Evolutionary conservation across 2,797 vertebrate species (phyloP).

Genomic region (Trematomus bernacchii): DNA sequence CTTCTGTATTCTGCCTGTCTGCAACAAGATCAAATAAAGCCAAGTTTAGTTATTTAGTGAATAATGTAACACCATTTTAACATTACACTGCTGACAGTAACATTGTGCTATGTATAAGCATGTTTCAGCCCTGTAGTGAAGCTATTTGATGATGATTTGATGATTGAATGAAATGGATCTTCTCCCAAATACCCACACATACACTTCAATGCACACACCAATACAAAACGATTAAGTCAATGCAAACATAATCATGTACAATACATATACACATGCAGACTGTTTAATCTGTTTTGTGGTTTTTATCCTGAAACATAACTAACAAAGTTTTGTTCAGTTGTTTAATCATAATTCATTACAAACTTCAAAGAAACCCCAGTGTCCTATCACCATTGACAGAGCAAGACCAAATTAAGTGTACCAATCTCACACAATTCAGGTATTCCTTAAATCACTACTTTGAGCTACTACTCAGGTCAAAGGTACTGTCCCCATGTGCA

Average conservation of each 20-base stretch:
- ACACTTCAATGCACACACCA: background rate
- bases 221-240: background rate
- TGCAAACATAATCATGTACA: background rate
- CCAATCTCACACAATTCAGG: background rate
- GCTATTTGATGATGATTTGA: background rate
- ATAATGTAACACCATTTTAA: background rate
- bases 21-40: background rate
- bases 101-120: too few species aligned
- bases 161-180: background rate
- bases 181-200: background rate
- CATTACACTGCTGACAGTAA: background rate
- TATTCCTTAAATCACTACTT: background rate
- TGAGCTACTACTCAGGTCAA: background rate
- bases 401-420: background rate
- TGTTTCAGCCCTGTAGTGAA: background rate
- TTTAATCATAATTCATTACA: background rate
- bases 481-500: too few species aligned
- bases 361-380: too few species aligned
- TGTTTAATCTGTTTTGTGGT: background rate
- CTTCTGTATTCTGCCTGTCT: background rate
- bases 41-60: conserved; percentile 1
- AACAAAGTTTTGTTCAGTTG: background rate
- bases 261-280: background rate
- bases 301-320: background rate
- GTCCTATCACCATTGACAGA: background rate